phyloP scores from a whole-genome alignment of 2,888 invertebrate genomes.

The Caenorhabditis panamensis region DNA sequence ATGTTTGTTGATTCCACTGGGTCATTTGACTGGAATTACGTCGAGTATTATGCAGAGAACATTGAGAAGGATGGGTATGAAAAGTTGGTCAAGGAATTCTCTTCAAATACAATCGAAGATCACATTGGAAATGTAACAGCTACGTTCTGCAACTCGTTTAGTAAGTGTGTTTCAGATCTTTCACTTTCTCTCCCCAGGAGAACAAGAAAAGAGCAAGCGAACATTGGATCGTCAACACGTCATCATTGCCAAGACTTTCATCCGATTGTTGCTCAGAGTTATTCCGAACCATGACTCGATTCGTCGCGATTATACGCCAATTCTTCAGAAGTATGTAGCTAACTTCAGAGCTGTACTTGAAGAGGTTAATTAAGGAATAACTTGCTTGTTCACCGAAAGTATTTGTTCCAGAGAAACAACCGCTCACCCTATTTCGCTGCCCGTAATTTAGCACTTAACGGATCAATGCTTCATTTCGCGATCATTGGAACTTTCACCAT shows the following conservation, averaged over 20 bases:
- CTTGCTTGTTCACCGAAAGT: too few relatives aligned
- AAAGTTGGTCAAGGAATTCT: slow-evolving; percentile 51
- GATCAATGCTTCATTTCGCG: slow-evolving; percentile 73
- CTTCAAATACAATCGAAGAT: slow-evolving; percentile 40
- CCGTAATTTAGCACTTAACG: slow-evolving; percentile 65
- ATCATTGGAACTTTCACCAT: slow-evolving; percentile 71
- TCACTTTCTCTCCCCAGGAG: slow-evolving; percentile 21
- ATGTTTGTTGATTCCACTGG: slow-evolving; percentile 37
- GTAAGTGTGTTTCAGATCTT: slow-evolving; percentile 38
- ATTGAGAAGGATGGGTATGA: slow-evolving; percentile 48
- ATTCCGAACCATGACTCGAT: slow-evolving; percentile 37
- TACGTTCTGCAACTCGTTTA: too few relatives aligned
- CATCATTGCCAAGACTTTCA: slow-evolving; percentile 44
- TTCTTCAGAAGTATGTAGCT: slow-evolving; percentile 36
- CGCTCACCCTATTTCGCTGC: slow-evolving; percentile 30
- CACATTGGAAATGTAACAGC: slow-evolving; percentile 46
- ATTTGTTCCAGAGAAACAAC: slow-evolving; percentile 24
- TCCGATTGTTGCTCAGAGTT: slow-evolving; percentile 36
- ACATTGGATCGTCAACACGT: slow-evolving; percentile 48
- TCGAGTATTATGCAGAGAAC: slow-evolving; percentile 52
- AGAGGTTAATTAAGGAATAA: slow-evolving; percentile 14
- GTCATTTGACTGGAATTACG: slow-evolving; percentile 54
- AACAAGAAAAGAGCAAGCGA: slow-evolving; percentile 32
- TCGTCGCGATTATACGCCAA: slow-evolving; percentile 38
- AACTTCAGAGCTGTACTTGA: slow-evolving; percentile 32